Base-by-base conservation (phyloP, 2,113 vertebrate species). In the Pycnonotus jocosus region DNA sequence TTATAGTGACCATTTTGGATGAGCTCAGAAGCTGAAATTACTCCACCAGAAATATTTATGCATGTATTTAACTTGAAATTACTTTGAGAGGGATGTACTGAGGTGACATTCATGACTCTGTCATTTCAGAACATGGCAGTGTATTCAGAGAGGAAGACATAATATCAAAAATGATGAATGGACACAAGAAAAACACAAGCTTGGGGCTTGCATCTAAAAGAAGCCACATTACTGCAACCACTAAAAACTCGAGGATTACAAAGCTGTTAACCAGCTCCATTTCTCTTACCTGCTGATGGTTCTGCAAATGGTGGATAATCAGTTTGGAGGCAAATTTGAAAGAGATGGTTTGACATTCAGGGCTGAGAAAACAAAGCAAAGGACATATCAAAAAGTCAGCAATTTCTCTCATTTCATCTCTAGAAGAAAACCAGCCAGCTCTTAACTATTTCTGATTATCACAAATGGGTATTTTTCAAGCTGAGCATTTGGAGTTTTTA, bases 271-370 rank as follows among this genome's bases (percentile, higher is more conserved):
- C 12, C 27, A 51, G n/a, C 10, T 69, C 15, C 0, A 2, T 19
- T 54, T 92, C 30, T 15, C 97, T 98, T 98, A 99, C 98, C 98
- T 98, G 96, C 21, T 97, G 94, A 81, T 79, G 84, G 25, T 90
- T 95, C 91, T 93, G 97, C 65, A 98, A 82, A 82, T 98, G 94
- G 88, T 98, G 91, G 61, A 97, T 87, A 70, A 99, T 92, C 96
- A 99, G 87, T 66, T 84, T 98, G 48, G 99, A 99, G 51, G 98
- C 92, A 90, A 99, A 98, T 54, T 93, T 98, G 85, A 99, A 96
- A 84, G 98, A 97, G n/a, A 98, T 96, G 76, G 98, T 98, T 96
- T 98, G 98, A 81, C 99, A 95, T 97, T 99, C 99, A 97, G 98
- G 96, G 89, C 99, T 99, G 95, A 95, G 97, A 97, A 97, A 97